A percentile compares a stretch with the other conserved stretches of the same genome.
Conservation (phyloP, 2,797 vertebrate genomes). For the Sebastes itinus region DNA sequence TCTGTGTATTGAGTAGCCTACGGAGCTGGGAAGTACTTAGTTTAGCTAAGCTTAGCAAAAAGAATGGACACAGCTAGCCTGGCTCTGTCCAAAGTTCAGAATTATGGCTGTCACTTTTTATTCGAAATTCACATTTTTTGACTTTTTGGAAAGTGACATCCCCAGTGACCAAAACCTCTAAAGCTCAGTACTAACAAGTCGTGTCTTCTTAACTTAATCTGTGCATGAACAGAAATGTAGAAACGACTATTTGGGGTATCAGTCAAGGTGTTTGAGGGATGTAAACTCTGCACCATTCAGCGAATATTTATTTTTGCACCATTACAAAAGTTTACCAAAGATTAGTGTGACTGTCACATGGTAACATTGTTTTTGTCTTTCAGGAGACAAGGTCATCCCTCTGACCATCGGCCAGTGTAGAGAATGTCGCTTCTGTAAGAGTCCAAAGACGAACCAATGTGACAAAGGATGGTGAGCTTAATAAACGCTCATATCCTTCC, state of each 20-base stretch:
- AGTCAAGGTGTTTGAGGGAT: not conserved
- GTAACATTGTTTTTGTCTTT: not conserved
- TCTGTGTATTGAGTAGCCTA: not conserved
- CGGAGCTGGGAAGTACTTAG: too few relatives aligned
- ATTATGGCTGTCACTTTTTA: too few relatives aligned
- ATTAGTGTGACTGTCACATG: not conserved
- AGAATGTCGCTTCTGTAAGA: constrained; percentile 92
- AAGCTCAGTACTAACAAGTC: not conserved
- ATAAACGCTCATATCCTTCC: not conserved
- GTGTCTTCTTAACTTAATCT: not conserved
- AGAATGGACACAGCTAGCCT: too few relatives aligned
- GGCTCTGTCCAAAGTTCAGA: not conserved
- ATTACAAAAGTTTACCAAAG: not conserved
- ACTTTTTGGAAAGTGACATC: not conserved
- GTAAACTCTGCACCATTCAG: not conserved
- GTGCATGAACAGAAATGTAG: not conserved
- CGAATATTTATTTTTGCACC: not conserved
- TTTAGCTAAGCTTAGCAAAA: too few relatives aligned
- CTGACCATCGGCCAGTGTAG: constrained; percentile 90
- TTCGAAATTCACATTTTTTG: too few relatives aligned
- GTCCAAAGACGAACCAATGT: constrained; percentile 92
- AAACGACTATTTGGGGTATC: not conserved
- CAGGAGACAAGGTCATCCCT: constrained; percentile 94
- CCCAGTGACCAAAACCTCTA: not conserved
- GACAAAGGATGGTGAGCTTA: constrained; percentile 86